A percentile compares a stretch with the other conserved stretches of the same genome.
phyloP scores from a whole-genome alignment of 2,113 vertebrate species.

The Alethe castanea region DNA sequence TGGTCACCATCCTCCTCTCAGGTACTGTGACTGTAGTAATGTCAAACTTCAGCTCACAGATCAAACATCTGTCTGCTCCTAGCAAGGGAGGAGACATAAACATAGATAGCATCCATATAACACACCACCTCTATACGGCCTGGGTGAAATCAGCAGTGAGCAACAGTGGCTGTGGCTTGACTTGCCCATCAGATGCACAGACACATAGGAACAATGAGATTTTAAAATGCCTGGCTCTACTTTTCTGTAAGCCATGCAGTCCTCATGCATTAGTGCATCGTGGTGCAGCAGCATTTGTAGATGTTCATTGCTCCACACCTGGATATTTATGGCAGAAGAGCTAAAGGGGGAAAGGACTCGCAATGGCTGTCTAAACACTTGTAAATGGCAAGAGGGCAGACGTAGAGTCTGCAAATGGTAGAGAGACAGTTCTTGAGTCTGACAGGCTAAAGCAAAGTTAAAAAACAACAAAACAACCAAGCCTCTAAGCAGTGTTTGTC shows the following conservation, averaged over 20 bases:
- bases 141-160: not conserved
- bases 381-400: not conserved
- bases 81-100: not conserved
- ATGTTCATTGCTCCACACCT: not conserved
- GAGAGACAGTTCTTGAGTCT: not conserved
- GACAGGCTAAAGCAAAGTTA: conserved; percentile 51
- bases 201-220: not conserved
- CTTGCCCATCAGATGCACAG: not conserved
- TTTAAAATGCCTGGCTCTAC: not conserved
- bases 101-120: not conserved
- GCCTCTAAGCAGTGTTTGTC: conserved; percentile 46
- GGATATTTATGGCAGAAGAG: not conserved
- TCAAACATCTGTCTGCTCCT: not conserved
- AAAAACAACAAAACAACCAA: conserved; percentile 13
- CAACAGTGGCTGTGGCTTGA: not conserved
- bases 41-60: not conserved
- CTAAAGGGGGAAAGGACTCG: not conserved
- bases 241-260: not conserved
- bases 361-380: not conserved
- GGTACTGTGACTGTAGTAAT: not conserved
- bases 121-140: fast-evolving
- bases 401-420: not conserved
- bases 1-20: not conserved
- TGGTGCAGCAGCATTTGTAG: not conserved
- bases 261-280: not conserved